A percentile compares a stretch with the other conserved stretches of the same genome.
Conservation (phyloP, 2,888 invertebrate species). For the Drosophila cracens region DNA sequence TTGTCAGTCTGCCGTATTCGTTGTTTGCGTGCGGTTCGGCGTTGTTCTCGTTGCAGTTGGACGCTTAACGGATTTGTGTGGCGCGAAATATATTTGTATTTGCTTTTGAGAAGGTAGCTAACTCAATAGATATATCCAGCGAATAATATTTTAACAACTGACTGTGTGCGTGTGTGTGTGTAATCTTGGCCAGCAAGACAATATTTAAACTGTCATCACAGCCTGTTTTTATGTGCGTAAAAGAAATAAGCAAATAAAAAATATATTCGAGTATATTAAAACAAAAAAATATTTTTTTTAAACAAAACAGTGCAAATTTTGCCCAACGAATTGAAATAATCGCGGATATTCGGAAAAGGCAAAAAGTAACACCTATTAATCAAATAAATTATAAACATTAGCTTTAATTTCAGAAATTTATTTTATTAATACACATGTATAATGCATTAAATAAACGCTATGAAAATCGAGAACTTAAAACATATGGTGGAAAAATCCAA, state of each 20-base stretch:
- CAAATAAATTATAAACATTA: neutral
- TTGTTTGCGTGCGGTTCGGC: constrained; percentile 67
- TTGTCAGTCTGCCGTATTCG: constrained; percentile 68
- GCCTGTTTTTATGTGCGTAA: constrained; percentile 7
- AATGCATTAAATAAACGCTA: neutral
- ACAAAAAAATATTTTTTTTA: neutral
- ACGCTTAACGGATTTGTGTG: constrained; percentile 33
- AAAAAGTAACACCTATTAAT: constrained; percentile 2
- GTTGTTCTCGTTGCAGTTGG: constrained; percentile 24
- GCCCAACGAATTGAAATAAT: neutral
- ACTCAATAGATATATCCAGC: constrained; percentile 23
- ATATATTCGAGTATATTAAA: constrained; percentile 6
- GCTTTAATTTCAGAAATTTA: neutral
- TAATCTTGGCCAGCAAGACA: constrained; percentile 30
- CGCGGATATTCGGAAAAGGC: neutral
- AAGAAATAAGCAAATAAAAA: constrained; percentile 4
- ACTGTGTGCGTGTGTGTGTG: constrained; percentile 2
- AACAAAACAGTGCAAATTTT: neutral
- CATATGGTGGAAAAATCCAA: neutral
- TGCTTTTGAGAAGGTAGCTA: constrained; percentile 40
- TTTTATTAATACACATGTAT: neutral
- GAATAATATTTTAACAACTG: constrained; percentile 39
- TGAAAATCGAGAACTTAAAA: too few relatives aligned
- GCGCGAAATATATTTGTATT: constrained; percentile 51
- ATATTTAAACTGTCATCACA: constrained; percentile 1